Base-by-base conservation (phyloP, 2,113 vertebrate species). In the Paracanthobrama guichenoti region DNA sequence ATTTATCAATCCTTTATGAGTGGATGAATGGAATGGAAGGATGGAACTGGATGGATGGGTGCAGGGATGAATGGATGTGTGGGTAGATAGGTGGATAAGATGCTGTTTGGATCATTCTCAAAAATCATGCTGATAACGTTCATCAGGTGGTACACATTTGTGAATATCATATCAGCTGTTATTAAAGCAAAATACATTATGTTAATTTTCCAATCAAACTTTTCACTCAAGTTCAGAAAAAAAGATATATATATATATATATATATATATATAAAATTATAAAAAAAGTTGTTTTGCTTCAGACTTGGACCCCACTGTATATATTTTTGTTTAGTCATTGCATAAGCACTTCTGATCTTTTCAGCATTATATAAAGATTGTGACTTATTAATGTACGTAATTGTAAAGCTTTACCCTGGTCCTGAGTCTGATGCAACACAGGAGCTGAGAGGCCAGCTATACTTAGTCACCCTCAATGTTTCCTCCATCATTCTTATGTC, bases 341-440 rank as follows among this genome's bases (percentile, higher is more conserved):
- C 62, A 42, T 6, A 69, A 42, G 18, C 20, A 69, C 9, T 12
- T 69, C 6, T 8, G 3, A 69, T 9, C 2, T 2, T 69, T 69
- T 69, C 35, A 5, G 9, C 9, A 69, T 69, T 69, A 42, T 12
- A 69, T 69, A 42, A 69, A 69, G 31, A 12, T 12, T 69, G 66
- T 22, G 66, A 69, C 18, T 42, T n/a, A 71, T 71, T n/a, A n/a
- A 69, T n/a, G 10, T 20, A n/a, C 12, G 18, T 0, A 0, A 42
- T 71, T 42, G 42, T 22, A n/a, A 72, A 72, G 12, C 12, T 12
- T 46, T 72, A 24, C 39, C 22, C 22, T 46, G 62, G 57, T 69
- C 75, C 44, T 46, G 53, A 77, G 74, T 86, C 83, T 88, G 87
- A 88, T 83, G 85, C 83, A 88, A 88, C 79, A 82, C 62, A 73